These are phyloP conservation scores for Agriopis leucophaearia DNA, from an alignment of 2,888 invertebrate genomes.

Conservation along the genomic window DNA sequence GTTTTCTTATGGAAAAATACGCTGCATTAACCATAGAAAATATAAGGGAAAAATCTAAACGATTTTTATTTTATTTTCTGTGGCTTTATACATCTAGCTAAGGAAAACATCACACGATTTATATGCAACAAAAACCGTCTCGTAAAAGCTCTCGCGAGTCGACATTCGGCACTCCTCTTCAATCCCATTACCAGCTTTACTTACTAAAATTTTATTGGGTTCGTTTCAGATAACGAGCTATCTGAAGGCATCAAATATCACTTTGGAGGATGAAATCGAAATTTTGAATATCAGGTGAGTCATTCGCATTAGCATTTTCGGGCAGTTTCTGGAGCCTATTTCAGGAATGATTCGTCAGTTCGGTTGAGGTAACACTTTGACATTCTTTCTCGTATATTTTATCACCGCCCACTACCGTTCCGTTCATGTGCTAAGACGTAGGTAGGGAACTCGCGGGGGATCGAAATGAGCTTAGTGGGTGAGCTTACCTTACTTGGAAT, in stretches of 20 bases:
- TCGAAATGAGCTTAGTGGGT: too few species aligned
- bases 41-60: too few species aligned
- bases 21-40: too few species aligned
- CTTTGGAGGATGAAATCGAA: constrained; percentile 88
- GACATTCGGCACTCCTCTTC: constrained; percentile 15
- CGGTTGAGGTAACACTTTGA: constrained; percentile 10
- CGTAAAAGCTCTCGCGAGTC: constrained; percentile 8
- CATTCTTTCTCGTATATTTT: constrained; percentile 16
- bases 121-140: constrained; percentile 2
- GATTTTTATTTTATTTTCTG: too few species aligned
- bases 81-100: constrained; percentile 1
- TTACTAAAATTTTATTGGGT: constrained; percentile 40
- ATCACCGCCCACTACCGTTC: constrained; percentile 8
- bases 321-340: constrained; percentile 17
- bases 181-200: constrained; percentile 28
- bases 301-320: constrained; percentile 36
- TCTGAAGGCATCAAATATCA: constrained; percentile 88
- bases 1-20: too few species aligned
- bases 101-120: constrained; percentile 14
- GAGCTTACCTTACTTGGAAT: too few species aligned
- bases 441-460: too few species aligned
- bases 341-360: constrained; percentile 29
- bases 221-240: constrained; percentile 88
- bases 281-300: constrained; percentile 90
- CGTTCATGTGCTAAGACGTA: background rate